phyloP scores from a whole-genome alignment of 1,140 invertebrate genomes.

The Hylaeus anthracinus region DNA sequence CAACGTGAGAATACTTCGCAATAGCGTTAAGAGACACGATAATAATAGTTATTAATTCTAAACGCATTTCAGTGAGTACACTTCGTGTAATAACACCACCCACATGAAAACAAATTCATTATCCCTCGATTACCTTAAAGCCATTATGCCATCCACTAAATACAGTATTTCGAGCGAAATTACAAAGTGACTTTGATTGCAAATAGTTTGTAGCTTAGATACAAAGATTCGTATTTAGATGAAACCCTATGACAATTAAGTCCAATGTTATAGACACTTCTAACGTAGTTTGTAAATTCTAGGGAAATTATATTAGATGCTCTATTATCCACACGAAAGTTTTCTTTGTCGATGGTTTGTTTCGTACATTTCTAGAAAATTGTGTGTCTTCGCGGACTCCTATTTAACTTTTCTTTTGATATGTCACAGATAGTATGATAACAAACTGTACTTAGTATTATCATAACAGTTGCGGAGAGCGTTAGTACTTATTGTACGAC shows the following conservation, averaged over 20 bases:
- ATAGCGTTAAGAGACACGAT: too few species aligned
- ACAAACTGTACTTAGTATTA: constrained; percentile 21
- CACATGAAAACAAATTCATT: too few species aligned
- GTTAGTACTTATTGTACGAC: constrained; percentile 32
- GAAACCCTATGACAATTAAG: constrained; percentile 40
- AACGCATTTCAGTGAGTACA: too few species aligned
- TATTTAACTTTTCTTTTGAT: background rate
- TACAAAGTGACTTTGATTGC: constrained; percentile 40
- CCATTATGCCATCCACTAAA: too few species aligned
- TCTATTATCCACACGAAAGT: constrained; percentile 32
- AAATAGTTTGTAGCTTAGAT: constrained; percentile 51
- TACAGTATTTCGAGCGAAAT: too few species aligned
- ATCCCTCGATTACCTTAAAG: too few species aligned
- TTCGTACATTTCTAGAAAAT: constrained; percentile 34
- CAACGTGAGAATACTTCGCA: too few species aligned
- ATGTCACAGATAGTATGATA: background rate
- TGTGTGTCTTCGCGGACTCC: background rate
- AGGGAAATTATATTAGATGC: constrained; percentile 39
- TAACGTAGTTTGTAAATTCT: constrained; percentile 56
- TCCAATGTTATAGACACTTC: constrained; percentile 50
- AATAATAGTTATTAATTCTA: too few species aligned
- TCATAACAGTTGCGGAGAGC: constrained; percentile 1
- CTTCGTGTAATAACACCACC: too few species aligned
- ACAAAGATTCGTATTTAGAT: constrained; percentile 52
- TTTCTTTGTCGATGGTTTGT: constrained; percentile 25